Base-by-base conservation (phyloP, 2,888 invertebrate species). In the Drosophila yooni region DNA sequence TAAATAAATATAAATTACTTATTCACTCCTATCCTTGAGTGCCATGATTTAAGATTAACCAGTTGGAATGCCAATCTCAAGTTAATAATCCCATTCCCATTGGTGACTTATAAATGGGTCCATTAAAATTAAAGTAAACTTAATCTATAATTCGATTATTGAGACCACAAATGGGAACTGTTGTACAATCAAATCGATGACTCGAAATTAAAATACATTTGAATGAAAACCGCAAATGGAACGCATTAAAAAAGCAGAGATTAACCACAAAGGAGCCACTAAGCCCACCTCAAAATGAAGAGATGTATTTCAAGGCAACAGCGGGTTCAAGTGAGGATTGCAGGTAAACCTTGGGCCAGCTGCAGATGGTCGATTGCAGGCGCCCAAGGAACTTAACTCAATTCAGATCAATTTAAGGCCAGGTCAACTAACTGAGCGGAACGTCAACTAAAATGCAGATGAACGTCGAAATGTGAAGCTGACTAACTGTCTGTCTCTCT, bases 371-470 rank as follows among this genome's bases (percentile, higher is more conserved):
- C 46, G 29, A 74, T 60, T n/a, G 43, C 33, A 8, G 66, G 46
- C 59, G 68, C 58, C 58, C 68, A 69, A 59, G 51, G 33, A 38
- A 59, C 33, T n/a, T 8, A 34, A 34, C 58, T 43, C 43, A 63
- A 34, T n/a, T 25, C 18, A 56, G 43, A n/a, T 43, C 21, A 58
- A 52, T 13, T n/a, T 52, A 38, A 27, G 33, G 46, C 21, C 18
- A 61, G 25, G 57, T 27, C 51, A 21, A 38, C n/a, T 10, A 46
- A 57, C 57, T 40, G 21, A 53, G 53, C 54, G 57, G 57, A 79
- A 74, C 68, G 80, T 81, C 74, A 81, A 81, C 79, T 61, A 58
- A 63, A 79, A 79, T 79, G 79, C 79, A 79, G 79, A 79, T 79
- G 67, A 74, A 73, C 57, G 50, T 68, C 40, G 48, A 57, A 64